Percentiles rank a stretch among this genome's conserved stretches.
These are phyloP conservation scores for Psephotus haematonotus DNA, from an alignment of 2,113 vertebrate species.

Conservation along the genomic window DNA sequence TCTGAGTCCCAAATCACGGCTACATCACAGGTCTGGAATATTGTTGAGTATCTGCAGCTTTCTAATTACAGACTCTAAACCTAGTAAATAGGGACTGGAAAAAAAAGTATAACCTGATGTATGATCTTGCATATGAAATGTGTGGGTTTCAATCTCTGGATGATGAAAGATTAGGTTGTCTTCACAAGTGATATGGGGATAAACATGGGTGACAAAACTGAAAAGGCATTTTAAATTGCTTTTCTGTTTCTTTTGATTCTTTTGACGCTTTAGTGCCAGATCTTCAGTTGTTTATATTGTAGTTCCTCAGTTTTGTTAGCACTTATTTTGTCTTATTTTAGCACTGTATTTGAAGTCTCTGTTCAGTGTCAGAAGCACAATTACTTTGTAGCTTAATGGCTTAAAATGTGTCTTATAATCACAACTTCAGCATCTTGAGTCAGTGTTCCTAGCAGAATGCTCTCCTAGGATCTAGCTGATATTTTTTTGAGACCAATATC, in stretches of 20 bases:
- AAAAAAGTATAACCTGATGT: background rate
- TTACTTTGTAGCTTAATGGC: background rate
- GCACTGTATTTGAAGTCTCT: background rate
- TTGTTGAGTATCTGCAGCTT: background rate
- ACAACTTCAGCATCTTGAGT: background rate
- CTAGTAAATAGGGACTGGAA: background rate
- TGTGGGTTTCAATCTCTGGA: background rate
- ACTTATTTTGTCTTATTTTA: background rate
- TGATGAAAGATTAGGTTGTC: constrained; percentile 15
- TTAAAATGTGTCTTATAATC: background rate
- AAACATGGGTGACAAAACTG: background rate
- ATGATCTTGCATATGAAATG: background rate
- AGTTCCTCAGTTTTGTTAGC: background rate
- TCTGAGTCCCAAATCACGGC: background rate
- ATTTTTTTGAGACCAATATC: background rate
- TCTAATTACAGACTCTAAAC: constrained; percentile 8
- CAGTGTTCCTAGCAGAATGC: background rate
- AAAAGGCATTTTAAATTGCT: constrained; percentile 1
- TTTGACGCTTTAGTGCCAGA: background rate
- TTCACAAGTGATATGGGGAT: background rate
- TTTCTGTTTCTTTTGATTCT: constrained; percentile 12
- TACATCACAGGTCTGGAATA: background rate
- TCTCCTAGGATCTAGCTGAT: background rate
- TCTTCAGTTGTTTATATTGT: constrained; percentile 15
- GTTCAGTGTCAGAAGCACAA: background rate